Percentiles rank a stretch among this genome's conserved stretches.
Evolutionary conservation across 2,113 vertebrate genomes (phyloP).

Genomic region (Hirundichthys speculiger): DNA sequence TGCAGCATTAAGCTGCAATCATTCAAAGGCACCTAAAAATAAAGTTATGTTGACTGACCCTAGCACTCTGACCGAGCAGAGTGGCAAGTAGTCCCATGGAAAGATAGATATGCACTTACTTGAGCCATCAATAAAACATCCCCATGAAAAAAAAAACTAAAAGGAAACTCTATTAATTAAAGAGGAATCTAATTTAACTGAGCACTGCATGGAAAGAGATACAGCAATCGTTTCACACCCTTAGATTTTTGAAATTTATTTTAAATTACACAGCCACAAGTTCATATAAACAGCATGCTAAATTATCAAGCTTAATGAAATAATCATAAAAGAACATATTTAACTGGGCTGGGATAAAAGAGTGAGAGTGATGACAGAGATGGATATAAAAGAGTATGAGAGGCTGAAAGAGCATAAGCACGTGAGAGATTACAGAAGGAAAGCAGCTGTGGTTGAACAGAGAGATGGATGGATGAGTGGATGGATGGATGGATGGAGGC

Average conservation of each 20-base stretch:
- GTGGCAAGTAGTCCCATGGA: conserved; percentile 30
- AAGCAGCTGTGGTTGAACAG: conserved; percentile 18
- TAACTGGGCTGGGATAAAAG: conserved; percentile 7
- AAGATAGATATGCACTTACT: conserved; percentile 33
- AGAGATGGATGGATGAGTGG: too few species aligned
- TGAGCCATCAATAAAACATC: conserved; percentile 44
- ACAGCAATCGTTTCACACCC: conserved; percentile 9
- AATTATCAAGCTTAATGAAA: conserved; percentile 46
- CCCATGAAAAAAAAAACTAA: neutral
- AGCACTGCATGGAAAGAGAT: neutral
- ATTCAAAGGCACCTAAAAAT: conserved; percentile 53
- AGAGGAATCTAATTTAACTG: neutral
- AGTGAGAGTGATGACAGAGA: neutral
- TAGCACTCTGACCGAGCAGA: conserved; percentile 26
- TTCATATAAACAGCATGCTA: conserved; percentile 16
- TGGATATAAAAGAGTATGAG: conserved; percentile 2
- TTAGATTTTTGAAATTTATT: conserved; percentile 22
- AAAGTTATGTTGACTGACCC: conserved; percentile 32
- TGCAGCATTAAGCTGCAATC: conserved; percentile 34
- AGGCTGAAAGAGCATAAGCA: conserved; percentile 32
- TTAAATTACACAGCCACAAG: conserved; percentile 2
- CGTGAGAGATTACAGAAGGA: conserved; percentile 16
- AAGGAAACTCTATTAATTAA: conserved; percentile 13
- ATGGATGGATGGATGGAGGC: conserved; percentile 13
- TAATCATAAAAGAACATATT: conserved; percentile 52